Evolutionary conservation across 2,113 vertebrate genomes (phyloP).

Genomic region (Corythornis cristatus): DNA sequence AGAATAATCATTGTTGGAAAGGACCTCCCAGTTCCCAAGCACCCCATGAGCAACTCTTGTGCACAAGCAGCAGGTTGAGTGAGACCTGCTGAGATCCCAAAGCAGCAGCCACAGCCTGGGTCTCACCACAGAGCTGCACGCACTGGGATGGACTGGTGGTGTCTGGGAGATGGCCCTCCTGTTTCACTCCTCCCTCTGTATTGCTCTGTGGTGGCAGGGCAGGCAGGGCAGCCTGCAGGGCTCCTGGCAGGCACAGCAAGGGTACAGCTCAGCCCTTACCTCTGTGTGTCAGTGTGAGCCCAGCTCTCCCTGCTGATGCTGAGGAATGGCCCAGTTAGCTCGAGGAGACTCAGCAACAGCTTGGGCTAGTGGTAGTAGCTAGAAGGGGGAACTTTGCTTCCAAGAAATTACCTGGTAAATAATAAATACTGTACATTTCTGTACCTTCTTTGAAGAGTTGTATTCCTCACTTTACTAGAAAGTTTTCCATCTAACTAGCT

Average conservation of each 20-base stretch:
- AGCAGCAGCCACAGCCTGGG: neutral
- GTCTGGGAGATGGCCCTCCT: neutral
- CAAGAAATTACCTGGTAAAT: neutral
- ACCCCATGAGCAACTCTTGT: neutral
- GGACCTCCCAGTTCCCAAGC: too few species aligned
- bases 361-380: neutral
- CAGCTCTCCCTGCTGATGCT: neutral
- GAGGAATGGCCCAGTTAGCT: neutral
- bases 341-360: neutral
- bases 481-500: neutral
- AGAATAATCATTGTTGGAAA: too few species aligned
- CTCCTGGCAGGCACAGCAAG: rapidly evolving
- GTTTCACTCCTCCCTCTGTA: neutral
- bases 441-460: neutral
- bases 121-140: neutral
- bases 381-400: neutral
- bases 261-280: neutral
- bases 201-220: rapidly evolving
- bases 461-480: neutral
- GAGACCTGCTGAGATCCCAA: neutral
- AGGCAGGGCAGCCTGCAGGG: neutral
- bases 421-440: neutral
- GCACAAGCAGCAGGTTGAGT: neutral
- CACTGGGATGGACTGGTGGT: neutral
- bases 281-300: rapidly evolving